Evolutionary conservation across 2,888 invertebrate species (phyloP), one percentile per base, ranked within the genome.

Genomic region (Zaprionus obscuricornis): DNA sequence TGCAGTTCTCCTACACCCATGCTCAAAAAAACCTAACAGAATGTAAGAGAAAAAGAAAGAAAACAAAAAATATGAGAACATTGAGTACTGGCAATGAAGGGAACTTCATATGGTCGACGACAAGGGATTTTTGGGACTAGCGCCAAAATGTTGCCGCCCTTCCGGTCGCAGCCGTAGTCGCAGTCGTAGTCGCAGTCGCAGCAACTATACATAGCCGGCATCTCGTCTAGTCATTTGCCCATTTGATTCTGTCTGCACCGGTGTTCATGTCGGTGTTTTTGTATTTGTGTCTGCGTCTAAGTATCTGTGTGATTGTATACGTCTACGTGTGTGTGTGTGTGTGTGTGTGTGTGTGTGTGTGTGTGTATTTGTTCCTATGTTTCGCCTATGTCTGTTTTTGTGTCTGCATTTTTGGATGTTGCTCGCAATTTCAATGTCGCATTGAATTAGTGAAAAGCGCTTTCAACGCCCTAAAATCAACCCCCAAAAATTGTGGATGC

Each of bases 371-470:
- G 24, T 36, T 34, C 39, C 33, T 24, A 29, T 6, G 22, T 17
- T 20, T 22, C 11, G 18, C 16, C 22, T 40, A 13, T 39, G 37
- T 29, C 58, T 24, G 6, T 39, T 56, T 55, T 59, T 64, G 56
- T 24, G 74, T 71, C 75, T 74, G 83, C 83, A 82, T 60, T 70
- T 73, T 57, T 72, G 65, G 64, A 65, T 73, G 74, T 83, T 78
- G 70, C 85, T 60, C 78, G 62, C 70, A 74, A 69, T 85, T 88
- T 87, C 88, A 88, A 87, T 87, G 87, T 87, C 88, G 85, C 74
- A 82, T 87, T 88, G 88, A 87, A 87, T 87, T 85, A 78, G 78
- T 75, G 78, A 86, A 84, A 86, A 77, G 82, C 82, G 73, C 86
- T 86, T 82, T 83, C 81, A 83, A 83, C 84, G 81, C 72, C 78